Evolutionary conservation across 64 coral and sea anemone genomes (phyloP), one percentile per base, ranked within the genome.

Genomic region (Pachyseris speciosa): DNA sequence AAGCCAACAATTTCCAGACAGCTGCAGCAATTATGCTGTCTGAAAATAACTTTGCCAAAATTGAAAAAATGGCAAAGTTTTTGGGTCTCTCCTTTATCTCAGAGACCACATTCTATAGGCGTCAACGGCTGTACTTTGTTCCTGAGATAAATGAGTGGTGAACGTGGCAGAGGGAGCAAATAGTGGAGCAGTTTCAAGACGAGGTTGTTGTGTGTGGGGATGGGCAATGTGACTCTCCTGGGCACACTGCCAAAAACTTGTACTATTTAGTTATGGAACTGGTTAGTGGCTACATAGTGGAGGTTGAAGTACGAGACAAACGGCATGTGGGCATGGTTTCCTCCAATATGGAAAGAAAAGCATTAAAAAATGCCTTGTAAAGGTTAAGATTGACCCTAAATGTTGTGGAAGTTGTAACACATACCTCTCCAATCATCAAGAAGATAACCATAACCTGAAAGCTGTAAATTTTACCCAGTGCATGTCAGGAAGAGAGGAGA

Each of bases 91-190:
- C n/a, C 22, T 64, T 64, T 11, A 53, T 64, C 27, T 64, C 60
- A 16, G 60, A 64, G n/a, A 9, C 60, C 16, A 64, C 60, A 22
- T 64, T 64, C 60, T 64, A 28, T 24, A 64, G 60, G 27, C 29
- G 24, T 3, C 60, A 64, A 30, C 24, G 60, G 27, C 27, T 64
- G 60, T 64, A 64, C 22, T 30, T 64, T 28, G n/a, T 64, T 26
- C 60, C 60, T 64, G 60, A 8, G 24, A 30, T 91, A 34, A 55
- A 91, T 63, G 89, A 74, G 43, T 90, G 77, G 78, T 91, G 89
- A 78, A 50, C 45, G 11, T 91, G 89, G 89, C 37, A 52, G 73
- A 83, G 76, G 32, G 66, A 83, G 22, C 24, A 72, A 52, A 39
- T 91, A 7, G 13, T 91, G 22, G 41, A 69, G 60, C 60, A 91